Conservation (phyloP, 1,140 invertebrate species). For the Cryptotermes secundus region DNA sequence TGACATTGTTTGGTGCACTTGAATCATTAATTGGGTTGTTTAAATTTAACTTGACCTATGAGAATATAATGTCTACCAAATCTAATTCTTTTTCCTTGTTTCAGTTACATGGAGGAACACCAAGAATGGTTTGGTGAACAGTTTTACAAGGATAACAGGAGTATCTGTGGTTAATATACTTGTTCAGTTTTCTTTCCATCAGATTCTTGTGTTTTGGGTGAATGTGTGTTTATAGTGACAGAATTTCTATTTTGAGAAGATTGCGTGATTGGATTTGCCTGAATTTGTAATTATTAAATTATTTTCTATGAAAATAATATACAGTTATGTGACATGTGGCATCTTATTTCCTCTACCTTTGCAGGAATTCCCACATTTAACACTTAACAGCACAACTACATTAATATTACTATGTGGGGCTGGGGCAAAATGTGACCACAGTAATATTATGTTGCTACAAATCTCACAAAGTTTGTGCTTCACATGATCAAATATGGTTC, state of each 20-base stretch:
- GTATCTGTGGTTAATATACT: neutral
- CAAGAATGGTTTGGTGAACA: slow-evolving; percentile 67
- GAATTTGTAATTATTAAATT: neutral
- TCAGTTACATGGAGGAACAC: slow-evolving; percentile 63
- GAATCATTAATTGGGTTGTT: too few species aligned
- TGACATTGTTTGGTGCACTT: too few species aligned
- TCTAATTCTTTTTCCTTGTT: slow-evolving; percentile 42
- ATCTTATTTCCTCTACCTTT: too few species aligned
- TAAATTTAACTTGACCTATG: too few species aligned
- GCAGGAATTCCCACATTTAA: too few species aligned
- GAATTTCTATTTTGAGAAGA: neutral
- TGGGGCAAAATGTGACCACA: too few species aligned
- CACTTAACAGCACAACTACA: too few species aligned
- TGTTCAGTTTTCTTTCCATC: neutral
- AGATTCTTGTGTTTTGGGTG: neutral
- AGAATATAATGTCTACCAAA: neutral
- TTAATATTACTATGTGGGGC: too few species aligned
- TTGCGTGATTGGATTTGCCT: neutral
- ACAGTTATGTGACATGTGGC: too few species aligned
- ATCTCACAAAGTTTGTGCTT: too few species aligned
- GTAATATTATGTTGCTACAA: too few species aligned
- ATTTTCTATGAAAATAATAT: neutral
- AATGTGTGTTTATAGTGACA: neutral
- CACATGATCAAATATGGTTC: too few species aligned
- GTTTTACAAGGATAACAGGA: slow-evolving; percentile 48